Evolutionary conservation across 2,888 invertebrate species (phyloP).

Genomic region (Yponomeuta cagnagella): DNA sequence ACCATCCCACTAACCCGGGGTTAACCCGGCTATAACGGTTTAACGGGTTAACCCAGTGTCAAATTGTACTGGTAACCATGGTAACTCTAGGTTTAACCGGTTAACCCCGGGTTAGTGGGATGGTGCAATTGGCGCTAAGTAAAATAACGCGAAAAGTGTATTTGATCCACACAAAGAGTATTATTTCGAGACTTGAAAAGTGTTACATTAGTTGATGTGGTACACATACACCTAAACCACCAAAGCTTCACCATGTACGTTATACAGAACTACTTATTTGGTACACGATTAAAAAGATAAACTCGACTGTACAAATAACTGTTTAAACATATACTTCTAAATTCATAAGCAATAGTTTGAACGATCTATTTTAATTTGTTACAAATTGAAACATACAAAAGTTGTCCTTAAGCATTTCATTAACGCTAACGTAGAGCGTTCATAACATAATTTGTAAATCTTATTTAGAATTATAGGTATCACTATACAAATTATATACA

Average conservation of each 20-base stretch:
- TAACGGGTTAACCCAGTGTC: no score
- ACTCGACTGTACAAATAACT: background rate
- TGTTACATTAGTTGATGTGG: no score
- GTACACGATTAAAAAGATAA: background rate
- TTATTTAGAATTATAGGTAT: background rate
- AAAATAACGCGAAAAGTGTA: no score
- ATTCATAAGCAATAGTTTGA: background rate
- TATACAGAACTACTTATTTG: background rate
- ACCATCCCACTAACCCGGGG: no score
- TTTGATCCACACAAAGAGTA: no score
- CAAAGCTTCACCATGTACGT: background rate
- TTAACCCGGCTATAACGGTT: no score
- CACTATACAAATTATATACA: background rate
- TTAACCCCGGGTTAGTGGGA: no score
- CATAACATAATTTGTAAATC: background rate
- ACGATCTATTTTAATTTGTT: background rate
- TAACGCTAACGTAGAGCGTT: background rate
- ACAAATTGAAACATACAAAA: slow-evolving; percentile 2
- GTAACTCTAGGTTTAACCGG: no score
- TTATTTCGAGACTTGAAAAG: no score
- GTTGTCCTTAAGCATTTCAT: background rate
- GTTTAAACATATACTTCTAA: background rate
- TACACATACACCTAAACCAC: no score
- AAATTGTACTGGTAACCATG: no score
- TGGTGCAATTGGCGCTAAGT: no score